Conservation (phyloP, 2,113 vertebrate genomes). For the Eptatretus burgeri region DNA sequence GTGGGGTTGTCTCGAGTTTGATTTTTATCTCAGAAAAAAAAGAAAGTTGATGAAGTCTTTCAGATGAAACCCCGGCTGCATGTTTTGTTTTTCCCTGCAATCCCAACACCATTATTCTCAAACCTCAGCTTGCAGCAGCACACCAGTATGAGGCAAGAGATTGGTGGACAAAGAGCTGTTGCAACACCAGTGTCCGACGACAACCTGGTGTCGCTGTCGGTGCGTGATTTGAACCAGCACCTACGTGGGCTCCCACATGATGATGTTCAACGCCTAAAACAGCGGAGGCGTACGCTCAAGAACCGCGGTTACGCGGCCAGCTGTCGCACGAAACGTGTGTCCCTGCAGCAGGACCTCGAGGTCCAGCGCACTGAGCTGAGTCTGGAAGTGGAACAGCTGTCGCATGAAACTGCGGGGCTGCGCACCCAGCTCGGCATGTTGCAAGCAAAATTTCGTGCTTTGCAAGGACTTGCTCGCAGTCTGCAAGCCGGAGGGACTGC, state of each 20-base stretch:
- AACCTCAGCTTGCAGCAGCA: too few relatives aligned
- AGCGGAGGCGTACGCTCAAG: conserved; percentile 6
- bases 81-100: too few relatives aligned
- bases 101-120: too few relatives aligned
- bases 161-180: too few relatives aligned
- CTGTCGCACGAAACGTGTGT: neutral
- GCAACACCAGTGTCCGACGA: neutral
- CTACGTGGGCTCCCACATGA: neutral
- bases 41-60: too few relatives aligned
- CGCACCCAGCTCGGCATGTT: neutral
- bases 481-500: neutral
- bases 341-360: neutral
- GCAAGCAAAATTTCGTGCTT: neutral
- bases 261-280: neutral
- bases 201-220: conserved; percentile 1
- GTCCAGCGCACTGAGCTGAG: neutral
- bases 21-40: too few relatives aligned
- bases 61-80: too few relatives aligned
- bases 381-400: conserved; percentile 1
- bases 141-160: too few relatives aligned
- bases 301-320: conserved; percentile 2
- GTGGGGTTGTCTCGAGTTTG: too few relatives aligned
- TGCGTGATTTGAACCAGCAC: neutral
- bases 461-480: conserved; percentile 2
- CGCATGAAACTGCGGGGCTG: neutral